Evolutionary conservation across 2,888 invertebrate genomes (phyloP), one percentile per base, ranked within the genome.

Genomic region (Sinohyriopsis cumingii): DNA sequence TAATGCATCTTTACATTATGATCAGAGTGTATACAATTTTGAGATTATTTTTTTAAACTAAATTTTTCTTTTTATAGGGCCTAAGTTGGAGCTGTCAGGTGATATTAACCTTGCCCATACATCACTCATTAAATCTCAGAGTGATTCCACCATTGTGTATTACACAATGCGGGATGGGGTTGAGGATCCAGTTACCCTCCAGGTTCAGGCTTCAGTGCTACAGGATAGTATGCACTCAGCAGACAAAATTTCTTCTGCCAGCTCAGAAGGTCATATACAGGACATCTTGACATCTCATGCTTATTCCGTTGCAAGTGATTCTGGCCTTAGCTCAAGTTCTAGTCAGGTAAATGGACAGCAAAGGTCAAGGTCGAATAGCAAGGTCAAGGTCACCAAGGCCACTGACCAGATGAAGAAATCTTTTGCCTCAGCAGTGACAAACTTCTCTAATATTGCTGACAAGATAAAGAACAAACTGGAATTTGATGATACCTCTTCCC

Each of bases 381-480:
- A 77, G 57, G 57, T 77, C 60, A 75, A 71, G 55, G 75, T 75
- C 1, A 72, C 61, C 3, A 69, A 69, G 53, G 45, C 69, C 20
- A 63, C 64, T 56, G 68, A 71, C 59, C 64, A 76, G 1, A 64
- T 95, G 94, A 95, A 94, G 76, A 96, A 95, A 88, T 95, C 95
- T 0, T 93, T 96, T 78, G 94, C 93, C 59, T 95, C 93, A 72
- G 92, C 96, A 56, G 95, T 95, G 93, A 95, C 95, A 67, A 95
- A 95, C 0, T 95, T 95, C 93, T 95, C 95, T 67, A 95, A 95
- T 0, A 77, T 95, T 94, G n/a, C 90, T 94, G 87, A 85, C 69
- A 87, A 84, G 69, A 75, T 87, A 33, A 88, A 86, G 68, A 81
- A 84, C 60, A 85, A 82, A 45, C 78, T 82, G 45, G 82, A 82